Base-by-base conservation (phyloP, 1,140 invertebrate species). In the Drosophila lowei region DNA sequence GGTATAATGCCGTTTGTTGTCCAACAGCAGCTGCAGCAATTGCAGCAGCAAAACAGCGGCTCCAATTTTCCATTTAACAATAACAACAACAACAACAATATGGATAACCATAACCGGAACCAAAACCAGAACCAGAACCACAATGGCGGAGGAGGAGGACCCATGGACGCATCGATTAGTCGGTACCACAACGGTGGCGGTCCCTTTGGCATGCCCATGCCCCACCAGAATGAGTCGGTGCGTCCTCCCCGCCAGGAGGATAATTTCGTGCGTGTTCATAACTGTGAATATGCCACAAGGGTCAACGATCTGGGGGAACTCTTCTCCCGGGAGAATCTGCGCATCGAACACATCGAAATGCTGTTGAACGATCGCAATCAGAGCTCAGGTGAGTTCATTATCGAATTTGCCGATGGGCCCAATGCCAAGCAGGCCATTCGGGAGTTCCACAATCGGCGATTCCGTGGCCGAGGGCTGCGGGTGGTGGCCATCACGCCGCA, bases 361-460 rank as follows among this genome's bases (percentile, higher is more conserved):
- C 93, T 97, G 90, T 92, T 94, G 11, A 95, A 95, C 71, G 91
- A 94, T 6, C 92, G 93, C 46, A 94, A 95, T 2, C 92, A 94
- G 64, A 95, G 96, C 0, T 94, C 94, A 0, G 97, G 97, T 0
- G 95, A 97, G 72, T 97, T 96, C 41, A 97, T 96, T 88, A 96
- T 97, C 73, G 97, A 98, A 88, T 98, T 98, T 86, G 91, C 92
- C 8, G 93, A 93, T 13, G 63, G 91, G 0, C 93, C 94, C 28
- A 95, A 97, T 78, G 96, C 96, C 2, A 92, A 93, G 8, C 92
- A 93, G 56, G 97, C 96, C 0, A 90, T 94, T 0, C 91, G 93
- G 0, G 74, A 78, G 25, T 90, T 90, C 52, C 97, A 96, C 83
- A 94, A 97, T 86, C 94, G 95, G 0, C 77, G 93, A 0, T 93